Base-by-base conservation (phyloP, 2,113 vertebrate genomes). In the Amphilophus citrinellus region DNA sequence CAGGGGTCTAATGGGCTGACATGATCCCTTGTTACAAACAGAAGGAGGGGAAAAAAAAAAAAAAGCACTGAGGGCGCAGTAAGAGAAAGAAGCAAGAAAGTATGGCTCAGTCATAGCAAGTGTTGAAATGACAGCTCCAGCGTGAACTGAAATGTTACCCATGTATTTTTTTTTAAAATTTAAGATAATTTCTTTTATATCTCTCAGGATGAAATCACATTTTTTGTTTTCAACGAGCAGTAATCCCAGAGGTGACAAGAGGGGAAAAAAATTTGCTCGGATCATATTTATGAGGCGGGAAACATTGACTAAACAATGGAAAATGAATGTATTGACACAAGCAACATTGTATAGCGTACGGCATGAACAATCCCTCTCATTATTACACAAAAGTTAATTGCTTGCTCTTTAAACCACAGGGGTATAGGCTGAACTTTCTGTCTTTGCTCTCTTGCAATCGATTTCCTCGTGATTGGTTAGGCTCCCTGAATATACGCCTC, bases 1-100 rank as follows among this genome's bases (percentile, higher is more conserved):
- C 91, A 90, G 85, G 77, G 88, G 80, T 89, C 90, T 91, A 92
- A 93, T 91, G 85, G 91, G 88, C 88, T 83, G 87, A 92, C 84
- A 92, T 90, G 89, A 91, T 92, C 84, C 78, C 79, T 59, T 83
- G 84, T 83, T 85, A 81, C 83, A 88, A 86, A 92, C 77, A 76
- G 79, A 65, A 53, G 61, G 18, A 53, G 44, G 18, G 27, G 37
- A n/a, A 6, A 24, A 24, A 24, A 30, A 30, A 37, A 35, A 61
- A 63, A 84, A 77, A 73, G 4, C 44, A 15, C 39, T 10, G 32
- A 50, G 30, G 56, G 77, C 32, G 87, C 27, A 27, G 56, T 3
- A 27, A 60, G 27, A 39, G 60, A 60, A 58, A 56, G 65, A 83
- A 84, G 83, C 1, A 66, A 37, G 57, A 42, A 22, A 37, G 35